These are phyloP conservation scores for Oostethus manadensis DNA, from an alignment of 2,113 vertebrate species.

Conservation along the genomic window DNA sequence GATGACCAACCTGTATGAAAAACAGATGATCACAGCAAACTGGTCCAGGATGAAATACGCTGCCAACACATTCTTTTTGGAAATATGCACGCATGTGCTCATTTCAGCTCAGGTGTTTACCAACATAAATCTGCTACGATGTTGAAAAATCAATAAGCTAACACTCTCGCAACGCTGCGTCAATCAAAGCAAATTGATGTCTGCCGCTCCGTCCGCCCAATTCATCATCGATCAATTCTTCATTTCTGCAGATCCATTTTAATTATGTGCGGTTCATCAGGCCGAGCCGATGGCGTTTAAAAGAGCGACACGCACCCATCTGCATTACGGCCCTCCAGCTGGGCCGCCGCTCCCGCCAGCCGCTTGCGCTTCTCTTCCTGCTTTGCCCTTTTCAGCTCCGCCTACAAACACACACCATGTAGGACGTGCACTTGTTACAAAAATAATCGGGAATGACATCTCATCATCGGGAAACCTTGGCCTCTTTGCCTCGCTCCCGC, in stretches of 20 bases:
- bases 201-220: constrained; percentile 21
- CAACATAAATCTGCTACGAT: not conserved
- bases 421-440: not conserved
- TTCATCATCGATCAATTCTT: constrained; percentile 4
- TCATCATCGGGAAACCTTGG: constrained; percentile 63
- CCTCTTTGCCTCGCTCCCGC: constrained; percentile 59
- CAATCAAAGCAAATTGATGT: constrained; percentile 26
- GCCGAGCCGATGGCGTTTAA: not conserved
- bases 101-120: constrained; percentile 2
- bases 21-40: not conserved
- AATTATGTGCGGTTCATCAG: constrained; percentile 1
- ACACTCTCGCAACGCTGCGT: constrained; percentile 22
- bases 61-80: constrained; percentile 7
- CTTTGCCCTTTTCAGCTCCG: constrained; percentile 80
- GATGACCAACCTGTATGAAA: constrained; percentile 80
- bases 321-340: constrained; percentile 81
- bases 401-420: constrained; percentile 55
- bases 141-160: constrained; percentile 17
- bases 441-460: not conserved
- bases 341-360: constrained; percentile 74
- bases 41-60: not conserved
- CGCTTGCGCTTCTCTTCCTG: constrained; percentile 84
- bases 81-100: not conserved
- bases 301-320: constrained; percentile 79
- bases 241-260: constrained; percentile 16